phyloP scores from a whole-genome alignment of 2,113 vertebrate genomes.

The Syngnathus typhle region DNA sequence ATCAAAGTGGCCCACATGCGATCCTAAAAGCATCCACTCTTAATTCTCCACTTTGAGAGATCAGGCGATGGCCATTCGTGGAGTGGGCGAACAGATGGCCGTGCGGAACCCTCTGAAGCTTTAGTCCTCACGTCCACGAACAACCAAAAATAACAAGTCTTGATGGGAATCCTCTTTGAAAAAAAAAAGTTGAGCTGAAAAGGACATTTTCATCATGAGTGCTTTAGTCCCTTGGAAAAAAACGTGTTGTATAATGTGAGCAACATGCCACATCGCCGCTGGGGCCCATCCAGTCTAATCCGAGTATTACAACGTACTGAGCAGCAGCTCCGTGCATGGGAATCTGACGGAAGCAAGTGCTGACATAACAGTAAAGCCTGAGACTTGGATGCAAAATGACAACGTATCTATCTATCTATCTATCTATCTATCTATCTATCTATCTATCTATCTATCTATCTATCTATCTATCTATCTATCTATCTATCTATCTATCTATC shows the following conservation, averaged over 20 bases:
- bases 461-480: no score
- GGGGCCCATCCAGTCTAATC: slow-evolving; percentile 57
- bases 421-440: no score
- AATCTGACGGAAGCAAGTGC: slow-evolving; percentile 44
- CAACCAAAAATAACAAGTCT: slow-evolving; percentile 13
- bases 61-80: slow-evolving; percentile 55
- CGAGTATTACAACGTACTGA: slow-evolving; percentile 41
- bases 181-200: no score
- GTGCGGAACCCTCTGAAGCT: slow-evolving; percentile 22
- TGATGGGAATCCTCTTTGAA: neutral
- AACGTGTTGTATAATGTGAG: slow-evolving; percentile 8
- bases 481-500: no score
- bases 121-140: slow-evolving; percentile 18
- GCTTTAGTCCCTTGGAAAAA: slow-evolving; percentile 3
- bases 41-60: slow-evolving; percentile 51
- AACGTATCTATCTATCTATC: neutral
- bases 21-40: slow-evolving; percentile 56
- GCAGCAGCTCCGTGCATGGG: slow-evolving; percentile 28
- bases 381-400: slow-evolving; percentile 5
- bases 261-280: slow-evolving; percentile 29
- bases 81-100: slow-evolving; percentile 57
- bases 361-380: slow-evolving; percentile 43
- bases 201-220: neutral
- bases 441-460: no score
- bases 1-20: slow-evolving; percentile 40